Evolutionary conservation across 2,888 invertebrate species (phyloP), one percentile per base, ranked within the genome.

Genomic region (Xylocampa areola): DNA sequence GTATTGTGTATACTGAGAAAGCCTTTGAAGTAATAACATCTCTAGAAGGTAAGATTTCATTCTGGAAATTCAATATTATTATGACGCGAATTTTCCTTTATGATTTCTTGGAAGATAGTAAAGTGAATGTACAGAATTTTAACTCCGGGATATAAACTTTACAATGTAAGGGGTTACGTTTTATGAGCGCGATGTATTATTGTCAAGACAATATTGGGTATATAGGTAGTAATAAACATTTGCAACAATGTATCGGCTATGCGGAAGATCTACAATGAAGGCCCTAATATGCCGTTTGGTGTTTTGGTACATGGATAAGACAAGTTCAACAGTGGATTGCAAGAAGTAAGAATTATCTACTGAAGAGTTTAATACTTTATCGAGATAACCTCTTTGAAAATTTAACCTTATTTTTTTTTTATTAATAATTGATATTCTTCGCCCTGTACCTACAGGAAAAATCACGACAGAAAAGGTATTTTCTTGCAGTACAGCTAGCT

Each of bases 1-100:
- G 41, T 23, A 40, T 25, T 69, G 62, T 73, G 70, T 70, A 67
- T 77, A 65, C 59, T 67, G 55, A 57, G 67, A 67, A 52, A 72
- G 54, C 67, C 69, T 64, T 66, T 57, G 47, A 52, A 67, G 36
- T 50, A 37, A 44, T 52, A 61, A 41, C 33, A 19, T 29, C 7
- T 45, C 11, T 2, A 35, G 17, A 7, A 35, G 11, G 23, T 11
- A 21, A 27, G 14, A 35, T 25, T 63, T 49, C 19, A 21, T 43
- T 23, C 6, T 16, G 33, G 23, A 44, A 44, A 8, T 10, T 13
- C 59, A 27, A 54, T 11, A 27, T 27, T 11, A 29, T 11, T 16
- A 27, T 36, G 27, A 32, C 13, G 41, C 19, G 10, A 27, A 25
- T 44, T 27, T 41, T 21, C 25, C 33, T 68, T 62, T 57, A 67